Conservation (phyloP, 1,140 invertebrate genomes). For the Drosophila setifemur region DNA sequence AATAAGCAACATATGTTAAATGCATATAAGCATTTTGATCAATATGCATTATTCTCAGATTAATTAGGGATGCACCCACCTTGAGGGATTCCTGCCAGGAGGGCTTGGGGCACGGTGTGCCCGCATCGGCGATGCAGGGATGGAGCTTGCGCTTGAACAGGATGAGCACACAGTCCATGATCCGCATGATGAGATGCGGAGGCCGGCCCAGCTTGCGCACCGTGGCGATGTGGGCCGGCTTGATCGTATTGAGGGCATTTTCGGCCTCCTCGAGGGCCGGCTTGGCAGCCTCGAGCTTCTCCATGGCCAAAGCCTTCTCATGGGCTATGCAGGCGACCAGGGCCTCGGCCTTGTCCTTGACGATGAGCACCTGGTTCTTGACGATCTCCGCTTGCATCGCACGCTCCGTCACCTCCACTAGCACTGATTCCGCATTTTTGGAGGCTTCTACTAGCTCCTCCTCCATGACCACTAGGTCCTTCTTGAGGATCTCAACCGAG, state of each 20-base stretch:
- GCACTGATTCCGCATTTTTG: slow-evolving; percentile 93
- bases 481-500: slow-evolving; percentile 94
- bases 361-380: slow-evolving; percentile 97
- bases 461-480: slow-evolving; percentile 96
- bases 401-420: slow-evolving; percentile 93
- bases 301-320: slow-evolving; percentile 95
- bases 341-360: slow-evolving; percentile 96
- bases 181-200: slow-evolving; percentile 98
- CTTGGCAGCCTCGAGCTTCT: slow-evolving; percentile 93
- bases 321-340: slow-evolving; percentile 94
- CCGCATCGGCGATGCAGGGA: slow-evolving; percentile 90
- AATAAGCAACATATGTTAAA: not conserved
- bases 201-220: slow-evolving; percentile 96
- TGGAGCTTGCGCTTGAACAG: slow-evolving; percentile 95
- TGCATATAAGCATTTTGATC: no score
- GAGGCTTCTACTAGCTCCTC: slow-evolving; percentile 94
- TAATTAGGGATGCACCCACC: slow-evolving; percentile 83
- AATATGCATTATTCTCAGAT: no score
- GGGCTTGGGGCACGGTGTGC: slow-evolving; percentile 93
- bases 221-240: slow-evolving; percentile 97
- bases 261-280: slow-evolving; percentile 97
- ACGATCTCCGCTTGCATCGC: slow-evolving; percentile 97
- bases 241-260: slow-evolving; percentile 97
- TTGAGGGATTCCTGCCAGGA: slow-evolving; percentile 98
- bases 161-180: slow-evolving; percentile 98